These are phyloP conservation scores for Oscheius sp. DNA, from an alignment of 2,888 invertebrate species.

Conservation along the genomic window DNA sequence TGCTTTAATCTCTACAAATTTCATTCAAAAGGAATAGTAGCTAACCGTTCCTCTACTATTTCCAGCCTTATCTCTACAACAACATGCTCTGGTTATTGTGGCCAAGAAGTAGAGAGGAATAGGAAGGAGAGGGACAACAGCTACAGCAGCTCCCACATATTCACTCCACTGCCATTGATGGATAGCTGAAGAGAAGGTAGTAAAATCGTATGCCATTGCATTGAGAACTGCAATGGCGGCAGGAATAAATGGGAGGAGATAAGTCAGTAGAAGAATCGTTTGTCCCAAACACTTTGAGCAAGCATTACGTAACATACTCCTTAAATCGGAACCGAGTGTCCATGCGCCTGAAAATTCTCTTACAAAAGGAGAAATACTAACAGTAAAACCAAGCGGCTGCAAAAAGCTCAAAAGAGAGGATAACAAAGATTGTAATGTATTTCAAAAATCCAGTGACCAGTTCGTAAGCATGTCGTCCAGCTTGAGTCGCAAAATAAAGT, in stretches of 20 bases:
- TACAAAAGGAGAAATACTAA: conserved; percentile 38
- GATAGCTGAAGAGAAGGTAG: conserved; percentile 59
- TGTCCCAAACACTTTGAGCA: conserved; percentile 69
- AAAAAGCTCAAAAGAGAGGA: conserved; percentile 66
- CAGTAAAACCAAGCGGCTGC: conserved; percentile 70
- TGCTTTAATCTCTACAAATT: conserved; percentile 61
- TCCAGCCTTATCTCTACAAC: conserved; percentile 37
- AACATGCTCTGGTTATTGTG: conserved; percentile 58
- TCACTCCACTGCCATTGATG: conserved; percentile 65
- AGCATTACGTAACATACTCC: conserved; percentile 56
- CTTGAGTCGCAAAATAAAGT: conserved; percentile 66
- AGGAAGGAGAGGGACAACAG: conserved; percentile 66
- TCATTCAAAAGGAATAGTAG: background rate
- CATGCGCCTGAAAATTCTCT: conserved; percentile 59
- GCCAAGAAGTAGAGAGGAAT: conserved; percentile 66
- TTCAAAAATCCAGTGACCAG: conserved; percentile 64
- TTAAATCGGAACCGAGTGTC: conserved; percentile 66
- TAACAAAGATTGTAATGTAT: conserved; percentile 65
- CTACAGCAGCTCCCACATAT: conserved; percentile 62
- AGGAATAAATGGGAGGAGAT: conserved; percentile 66
- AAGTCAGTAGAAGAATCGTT: conserved; percentile 63
- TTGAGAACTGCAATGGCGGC: conserved; percentile 63
- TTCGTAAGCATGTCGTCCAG: conserved; percentile 66
- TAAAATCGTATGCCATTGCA: conserved; percentile 62
- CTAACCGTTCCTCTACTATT: conserved; percentile 14